phyloP scores from a whole-genome alignment of 2,113 vertebrate species.

The Aramus guarauna region DNA sequence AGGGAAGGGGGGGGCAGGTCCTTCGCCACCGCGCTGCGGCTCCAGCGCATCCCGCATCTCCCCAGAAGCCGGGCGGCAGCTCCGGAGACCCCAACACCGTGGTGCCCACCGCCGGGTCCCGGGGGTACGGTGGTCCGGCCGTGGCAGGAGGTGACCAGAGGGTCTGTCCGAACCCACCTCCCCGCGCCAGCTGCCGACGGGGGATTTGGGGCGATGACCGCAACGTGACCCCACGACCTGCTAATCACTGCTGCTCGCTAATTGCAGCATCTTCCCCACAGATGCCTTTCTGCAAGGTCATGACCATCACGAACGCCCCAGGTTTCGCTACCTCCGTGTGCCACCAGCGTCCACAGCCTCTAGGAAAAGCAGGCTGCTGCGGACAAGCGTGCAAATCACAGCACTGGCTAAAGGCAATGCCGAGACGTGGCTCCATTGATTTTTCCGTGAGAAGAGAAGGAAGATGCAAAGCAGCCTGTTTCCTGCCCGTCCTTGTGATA shows the following conservation, averaged over 20 bases:
- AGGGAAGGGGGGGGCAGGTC: neutral
- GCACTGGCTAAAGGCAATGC: rapidly evolving
- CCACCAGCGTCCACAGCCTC: neutral
- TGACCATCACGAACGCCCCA: rapidly evolving
- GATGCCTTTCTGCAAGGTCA: rapidly evolving
- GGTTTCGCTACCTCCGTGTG: rapidly evolving
- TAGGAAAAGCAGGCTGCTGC: neutral
- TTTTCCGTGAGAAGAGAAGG: neutral
- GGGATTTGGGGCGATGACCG: neutral
- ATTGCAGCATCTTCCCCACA: neutral
- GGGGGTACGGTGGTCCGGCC: rapidly evolving
- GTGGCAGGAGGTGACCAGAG: neutral
- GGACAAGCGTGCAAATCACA: rapidly evolving
- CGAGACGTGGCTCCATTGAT: neutral
- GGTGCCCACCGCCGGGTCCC: rapidly evolving
- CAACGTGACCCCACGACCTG: rapidly evolving
- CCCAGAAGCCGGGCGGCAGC: neutral
- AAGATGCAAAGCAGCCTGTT: rapidly evolving
- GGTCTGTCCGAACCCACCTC: neutral
- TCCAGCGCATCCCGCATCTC: neutral
- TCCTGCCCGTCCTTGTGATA: neutral
- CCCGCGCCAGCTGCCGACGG: rapidly evolving
- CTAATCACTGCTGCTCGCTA: neutral
- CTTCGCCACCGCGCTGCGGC: rapidly evolving
- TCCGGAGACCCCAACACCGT: rapidly evolving